These are phyloP conservation scores for Rallus limicola DNA, from an alignment of 2,113 vertebrate genomes.

Conservation along the genomic window DNA sequence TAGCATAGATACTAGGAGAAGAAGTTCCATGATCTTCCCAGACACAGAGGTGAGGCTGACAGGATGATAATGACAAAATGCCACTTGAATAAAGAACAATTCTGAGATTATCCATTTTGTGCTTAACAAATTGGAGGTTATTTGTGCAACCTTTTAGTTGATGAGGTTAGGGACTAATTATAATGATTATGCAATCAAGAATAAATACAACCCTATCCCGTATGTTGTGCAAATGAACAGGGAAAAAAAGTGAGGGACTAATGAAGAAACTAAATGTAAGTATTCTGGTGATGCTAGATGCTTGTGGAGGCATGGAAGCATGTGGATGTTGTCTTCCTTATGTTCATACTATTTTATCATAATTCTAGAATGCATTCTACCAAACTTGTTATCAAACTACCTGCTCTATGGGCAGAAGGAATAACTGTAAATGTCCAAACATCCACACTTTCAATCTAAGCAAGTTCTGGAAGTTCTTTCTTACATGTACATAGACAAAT, in stretches of 20 bases:
- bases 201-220: background rate
- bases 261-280: background rate
- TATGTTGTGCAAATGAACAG: background rate
- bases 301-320: background rate
- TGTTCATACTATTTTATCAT: background rate
- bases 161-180: conserved; percentile 26
- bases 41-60: no score
- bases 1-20: no score
- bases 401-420: background rate
- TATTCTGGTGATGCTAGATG: background rate
- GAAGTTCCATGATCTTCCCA: no score
- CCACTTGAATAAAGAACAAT: background rate
- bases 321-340: background rate
- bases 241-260: background rate
- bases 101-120: background rate
- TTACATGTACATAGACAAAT: background rate
- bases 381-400: background rate
- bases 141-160: background rate
- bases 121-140: background rate
- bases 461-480: background rate
- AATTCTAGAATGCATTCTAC: background rate
- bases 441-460: background rate
- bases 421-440: background rate
- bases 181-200: conserved; percentile 16
- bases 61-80: background rate